These are phyloP conservation scores for Strix occidentalis DNA, from an alignment of 2,797 vertebrate genomes.

Conservation along the genomic window DNA sequence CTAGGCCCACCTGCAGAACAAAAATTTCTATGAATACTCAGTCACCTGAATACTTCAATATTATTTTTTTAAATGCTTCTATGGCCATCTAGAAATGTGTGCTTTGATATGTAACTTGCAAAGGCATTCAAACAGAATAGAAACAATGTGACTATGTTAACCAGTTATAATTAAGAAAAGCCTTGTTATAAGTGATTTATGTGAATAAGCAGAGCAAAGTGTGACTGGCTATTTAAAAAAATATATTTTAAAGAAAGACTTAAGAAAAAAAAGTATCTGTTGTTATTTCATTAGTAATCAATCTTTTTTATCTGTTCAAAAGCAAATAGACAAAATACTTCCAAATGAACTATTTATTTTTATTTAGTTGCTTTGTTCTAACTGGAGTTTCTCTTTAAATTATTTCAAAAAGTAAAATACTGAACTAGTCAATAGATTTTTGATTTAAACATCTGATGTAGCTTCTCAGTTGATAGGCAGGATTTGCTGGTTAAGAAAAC, in stretches of 20 bases:
- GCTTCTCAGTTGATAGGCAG: accelerated
- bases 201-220: neutral
- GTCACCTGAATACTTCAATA: neutral
- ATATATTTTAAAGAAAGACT: neutral
- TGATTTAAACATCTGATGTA: neutral
- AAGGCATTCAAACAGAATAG: neutral
- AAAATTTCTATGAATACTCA: neutral
- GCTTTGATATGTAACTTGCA: neutral
- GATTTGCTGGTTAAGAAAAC: neutral
- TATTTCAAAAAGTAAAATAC: neutral
- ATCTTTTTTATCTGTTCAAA: neutral
- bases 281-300: neutral
- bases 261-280: neutral
- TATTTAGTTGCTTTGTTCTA: neutral
- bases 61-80: neutral
- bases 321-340: neutral
- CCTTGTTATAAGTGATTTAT: neutral
- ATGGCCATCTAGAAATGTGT: neutral
- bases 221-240: neutral
- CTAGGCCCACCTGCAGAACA: neutral
- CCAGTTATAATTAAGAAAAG: neutral
- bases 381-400: neutral
- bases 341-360: neutral
- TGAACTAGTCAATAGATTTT: neutral
- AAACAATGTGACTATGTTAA: neutral